Base-by-base conservation (phyloP, 2,888 invertebrate species). In the Acronicta psi region DNA sequence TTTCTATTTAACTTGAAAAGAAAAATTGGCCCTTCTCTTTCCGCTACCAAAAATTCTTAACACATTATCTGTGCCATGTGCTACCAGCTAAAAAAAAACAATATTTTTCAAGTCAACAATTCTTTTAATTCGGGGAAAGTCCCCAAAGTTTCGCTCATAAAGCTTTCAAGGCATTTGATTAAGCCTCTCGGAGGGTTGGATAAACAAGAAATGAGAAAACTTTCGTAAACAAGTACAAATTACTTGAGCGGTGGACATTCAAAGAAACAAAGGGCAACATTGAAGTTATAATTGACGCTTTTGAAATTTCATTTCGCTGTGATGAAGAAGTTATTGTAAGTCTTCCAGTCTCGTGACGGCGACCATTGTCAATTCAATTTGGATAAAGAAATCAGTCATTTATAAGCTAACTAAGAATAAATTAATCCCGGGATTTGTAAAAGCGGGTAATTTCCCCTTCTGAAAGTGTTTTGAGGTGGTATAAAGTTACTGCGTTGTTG, bases 121-220 rank as follows among this genome's bases (percentile, higher is more conserved):
- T 74, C 68, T 78, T 82, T 77, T 77, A 78, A 84, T 80, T 79
- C 73, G 55, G 57, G 29, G 55, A 54, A 71, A 79, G 72, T 77
- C 78, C 69, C 59, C 59, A 69, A 83, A 83, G 69, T 81, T 83
- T 75, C 53, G 46, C 77, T 79, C 79, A 82, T 83, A 83, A 85
- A 85, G 75, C 80, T 75, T 77, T 80, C 78, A 70, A 60, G 74
- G 75, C 79, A 81, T 85, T 85, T 85, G 82, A 85, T 85, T 83
- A 83, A 83, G 83, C 76, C 75, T 79, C 77, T 80, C 80, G 75
- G 64, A 73, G 77, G 77, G 72, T 68, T 52, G 79, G 77, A 77
- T 83, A 81, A 83, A 83, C 81, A 80, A 69, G 75, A 81, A 83
- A 85, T 82, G 83, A 81, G 80, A 81, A 85, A 85, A 85, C 78